Percentiles rank a stretch among this genome's conserved stretches.
Evolutionary conservation across 1,140 invertebrate species (phyloP).

Genomic region (Meloidogyne chitwoodi): DNA sequence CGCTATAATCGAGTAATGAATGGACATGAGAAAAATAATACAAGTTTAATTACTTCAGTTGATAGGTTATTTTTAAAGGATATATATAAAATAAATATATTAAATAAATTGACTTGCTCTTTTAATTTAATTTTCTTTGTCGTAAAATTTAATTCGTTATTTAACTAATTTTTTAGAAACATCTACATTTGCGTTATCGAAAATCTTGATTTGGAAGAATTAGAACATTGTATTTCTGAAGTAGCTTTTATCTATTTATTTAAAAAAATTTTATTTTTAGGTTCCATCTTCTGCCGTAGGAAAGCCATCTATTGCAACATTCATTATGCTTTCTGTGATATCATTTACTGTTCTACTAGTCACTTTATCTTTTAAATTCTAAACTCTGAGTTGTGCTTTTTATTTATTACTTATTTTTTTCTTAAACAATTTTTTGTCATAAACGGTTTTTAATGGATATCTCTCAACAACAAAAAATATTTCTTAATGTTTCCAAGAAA

Average conservation of each 20-base stretch:
- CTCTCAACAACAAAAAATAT: no score
- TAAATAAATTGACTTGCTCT: no score
- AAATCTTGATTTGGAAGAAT: constrained; percentile 3
- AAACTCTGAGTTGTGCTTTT: not conserved
- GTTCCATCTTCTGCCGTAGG: not conserved
- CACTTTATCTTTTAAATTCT: not conserved
- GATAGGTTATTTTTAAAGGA: not conserved
- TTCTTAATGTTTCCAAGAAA: no score
- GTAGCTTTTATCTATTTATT: not conserved
- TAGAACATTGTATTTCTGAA: constrained; percentile 4
- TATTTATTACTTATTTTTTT: not conserved
- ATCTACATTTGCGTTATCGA: constrained; percentile 12
- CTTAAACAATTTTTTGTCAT: no score
- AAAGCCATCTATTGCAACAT: not conserved
- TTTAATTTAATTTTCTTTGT: no score
- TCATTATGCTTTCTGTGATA: not conserved
- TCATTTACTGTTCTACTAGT: not conserved
- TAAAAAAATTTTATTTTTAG: not conserved
- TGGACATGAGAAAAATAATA: not conserved
- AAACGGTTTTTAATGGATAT: no score
- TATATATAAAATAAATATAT: no score
- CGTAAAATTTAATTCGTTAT: no score
- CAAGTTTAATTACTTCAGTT: not conserved
- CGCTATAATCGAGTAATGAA: constrained; percentile 20
- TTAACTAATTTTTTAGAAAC: not conserved